Evolutionary conservation across 2,888 invertebrate genomes (phyloP).

Genomic region (Tryphoninae sp.): DNA sequence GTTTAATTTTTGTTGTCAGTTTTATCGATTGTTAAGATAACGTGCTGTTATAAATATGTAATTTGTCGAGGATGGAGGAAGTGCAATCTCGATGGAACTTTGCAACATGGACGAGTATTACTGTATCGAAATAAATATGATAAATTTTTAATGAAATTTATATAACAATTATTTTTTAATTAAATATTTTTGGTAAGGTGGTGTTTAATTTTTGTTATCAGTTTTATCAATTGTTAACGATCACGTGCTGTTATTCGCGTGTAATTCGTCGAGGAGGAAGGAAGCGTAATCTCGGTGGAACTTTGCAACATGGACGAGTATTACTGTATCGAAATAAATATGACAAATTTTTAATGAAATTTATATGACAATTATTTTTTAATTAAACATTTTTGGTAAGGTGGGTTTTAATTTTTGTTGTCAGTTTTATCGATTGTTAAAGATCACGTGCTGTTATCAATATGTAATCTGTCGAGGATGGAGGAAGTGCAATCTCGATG

Average conservation of each 20-base stretch:
- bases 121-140: background rate
- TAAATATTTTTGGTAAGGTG: no score
- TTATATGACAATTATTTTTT: background rate
- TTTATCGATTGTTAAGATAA: background rate
- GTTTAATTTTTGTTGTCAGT: background rate
- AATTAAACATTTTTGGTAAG: background rate
- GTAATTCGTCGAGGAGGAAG: no score
- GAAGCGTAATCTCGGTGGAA: no score
- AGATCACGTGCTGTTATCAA: background rate
- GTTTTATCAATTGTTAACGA: background rate
- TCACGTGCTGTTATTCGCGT: no score
- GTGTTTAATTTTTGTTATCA: no score
- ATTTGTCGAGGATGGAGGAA: background rate
- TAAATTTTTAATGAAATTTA: no score
- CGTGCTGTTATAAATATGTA: background rate
- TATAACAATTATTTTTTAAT: no score
- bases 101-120: no score
- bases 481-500: conserved; percentile 50
- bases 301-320: background rate
- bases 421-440: background rate
- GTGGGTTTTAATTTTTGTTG: background rate
- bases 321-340: background rate
- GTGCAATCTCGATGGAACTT: conserved; percentile 61
- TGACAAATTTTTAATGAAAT: no score
- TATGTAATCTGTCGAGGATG: background rate